These are phyloP conservation scores for Dorcus parallelipipedus DNA, from an alignment of 2,888 invertebrate genomes.

Conservation along the genomic window DNA sequence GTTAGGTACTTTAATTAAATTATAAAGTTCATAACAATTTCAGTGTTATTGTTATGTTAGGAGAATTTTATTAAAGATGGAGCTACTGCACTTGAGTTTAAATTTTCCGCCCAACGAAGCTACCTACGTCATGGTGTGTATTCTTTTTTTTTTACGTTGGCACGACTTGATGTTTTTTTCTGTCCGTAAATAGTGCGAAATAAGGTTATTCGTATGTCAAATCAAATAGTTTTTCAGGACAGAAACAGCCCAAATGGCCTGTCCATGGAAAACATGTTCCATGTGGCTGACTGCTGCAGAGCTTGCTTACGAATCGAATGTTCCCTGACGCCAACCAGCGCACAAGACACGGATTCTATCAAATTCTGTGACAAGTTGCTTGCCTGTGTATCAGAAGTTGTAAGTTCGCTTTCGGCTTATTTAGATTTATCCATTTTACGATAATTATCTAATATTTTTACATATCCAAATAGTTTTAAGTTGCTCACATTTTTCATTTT, in stretches of 20 bases:
- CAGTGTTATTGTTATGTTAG: too few relatives aligned
- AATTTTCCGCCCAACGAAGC: conserved; percentile 6
- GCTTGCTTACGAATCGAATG: conserved; percentile 44
- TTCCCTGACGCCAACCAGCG: conserved; percentile 39
- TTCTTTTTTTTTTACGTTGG: conserved; percentile 3
- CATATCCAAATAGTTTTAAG: not conserved
- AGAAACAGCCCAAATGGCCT: conserved; percentile 29
- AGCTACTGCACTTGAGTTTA: not conserved
- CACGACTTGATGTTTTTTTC: conserved; percentile 10
- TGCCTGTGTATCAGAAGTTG: conserved; percentile 44
- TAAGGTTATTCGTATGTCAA: conserved; percentile 32
- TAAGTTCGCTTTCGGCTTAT: conserved; percentile 27
- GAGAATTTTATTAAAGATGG: too few relatives aligned
- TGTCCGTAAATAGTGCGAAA: conserved; percentile 26
- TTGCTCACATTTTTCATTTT: conserved; percentile 13
- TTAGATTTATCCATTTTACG: not conserved
- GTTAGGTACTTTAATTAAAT: too few relatives aligned
- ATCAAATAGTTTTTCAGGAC: conserved; percentile 28
- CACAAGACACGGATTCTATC: conserved; percentile 40
- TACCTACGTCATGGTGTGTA: not conserved
- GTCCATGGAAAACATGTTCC: conserved; percentile 33
- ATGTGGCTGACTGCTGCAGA: conserved; percentile 42
- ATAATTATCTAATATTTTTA: not conserved
- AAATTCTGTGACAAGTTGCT: conserved; percentile 42
- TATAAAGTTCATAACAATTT: too few relatives aligned